phyloP scores from a whole-genome alignment of 1,140 invertebrate genomes.

The Holotrichia oblita region DNA sequence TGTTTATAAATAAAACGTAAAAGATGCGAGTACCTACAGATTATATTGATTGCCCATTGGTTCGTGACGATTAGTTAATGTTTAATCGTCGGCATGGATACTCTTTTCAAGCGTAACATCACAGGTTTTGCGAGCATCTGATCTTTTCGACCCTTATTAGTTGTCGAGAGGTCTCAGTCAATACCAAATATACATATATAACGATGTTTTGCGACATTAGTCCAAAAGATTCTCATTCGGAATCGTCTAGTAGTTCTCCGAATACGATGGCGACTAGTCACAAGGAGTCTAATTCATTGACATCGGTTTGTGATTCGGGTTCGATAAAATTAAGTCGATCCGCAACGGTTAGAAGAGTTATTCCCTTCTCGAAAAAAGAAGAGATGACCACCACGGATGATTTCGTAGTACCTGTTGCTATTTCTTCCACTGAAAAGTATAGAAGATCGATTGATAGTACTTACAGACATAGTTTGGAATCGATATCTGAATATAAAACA shows the following conservation, averaged over 20 bases:
- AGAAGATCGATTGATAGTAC: slow-evolving; percentile 55
- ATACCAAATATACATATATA: slow-evolving; percentile 30
- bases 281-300: slow-evolving; percentile 47
- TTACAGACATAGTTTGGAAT: slow-evolving; percentile 57
- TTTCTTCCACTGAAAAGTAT: slow-evolving; percentile 46
- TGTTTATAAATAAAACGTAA: slow-evolving; percentile 28
- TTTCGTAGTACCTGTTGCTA: background rate
- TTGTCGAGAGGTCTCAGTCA: background rate
- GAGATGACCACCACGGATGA: slow-evolving; percentile 39
- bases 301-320: slow-evolving; percentile 47
- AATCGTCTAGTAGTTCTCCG: slow-evolving; percentile 54
- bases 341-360: slow-evolving; percentile 53
- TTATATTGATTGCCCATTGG: slow-evolving; percentile 43
- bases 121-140: background rate
- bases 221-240: slow-evolving; percentile 51
- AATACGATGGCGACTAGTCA: slow-evolving; percentile 45
- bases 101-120: slow-evolving; percentile 44
- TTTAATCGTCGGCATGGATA: slow-evolving; percentile 53
- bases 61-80: slow-evolving; percentile 47
- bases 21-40: slow-evolving; percentile 22
- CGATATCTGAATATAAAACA: slow-evolving; percentile 58
- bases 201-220: slow-evolving; percentile 51
- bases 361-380: slow-evolving; percentile 20
- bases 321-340: slow-evolving; percentile 50
- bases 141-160: slow-evolving; percentile 18